phyloP scores from a whole-genome alignment of 2,113 vertebrate genomes.

The Saccopteryx bilineata region DNA sequence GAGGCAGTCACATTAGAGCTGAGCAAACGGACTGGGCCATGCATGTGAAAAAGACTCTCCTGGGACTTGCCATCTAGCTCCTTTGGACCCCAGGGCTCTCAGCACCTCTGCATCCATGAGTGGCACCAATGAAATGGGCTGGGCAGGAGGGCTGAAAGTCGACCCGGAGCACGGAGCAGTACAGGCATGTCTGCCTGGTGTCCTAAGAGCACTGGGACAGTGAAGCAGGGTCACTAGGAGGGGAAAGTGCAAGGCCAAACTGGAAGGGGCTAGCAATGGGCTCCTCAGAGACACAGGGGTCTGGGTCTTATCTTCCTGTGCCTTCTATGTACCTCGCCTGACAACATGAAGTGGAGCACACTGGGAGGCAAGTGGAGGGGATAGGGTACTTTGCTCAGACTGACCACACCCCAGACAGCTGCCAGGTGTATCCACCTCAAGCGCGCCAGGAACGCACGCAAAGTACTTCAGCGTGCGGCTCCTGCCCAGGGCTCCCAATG shows the following conservation, averaged over 20 bases:
- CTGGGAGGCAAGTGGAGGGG: neutral
- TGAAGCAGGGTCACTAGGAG: neutral
- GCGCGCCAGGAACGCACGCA: neutral
- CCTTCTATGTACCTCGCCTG: neutral
- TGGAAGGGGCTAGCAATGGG: neutral
- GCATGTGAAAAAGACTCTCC: neutral
- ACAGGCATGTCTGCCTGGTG: neutral
- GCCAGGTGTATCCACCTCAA: rapidly evolving
- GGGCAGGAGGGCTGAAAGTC: neutral
- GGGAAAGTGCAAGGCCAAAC: neutral
- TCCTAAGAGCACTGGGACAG: neutral
- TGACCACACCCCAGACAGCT: neutral
- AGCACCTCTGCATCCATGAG: neutral
- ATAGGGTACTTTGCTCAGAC: rapidly evolving
- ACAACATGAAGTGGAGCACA: neutral
- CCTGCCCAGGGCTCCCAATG: rapidly evolving
- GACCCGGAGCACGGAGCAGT: neutral
- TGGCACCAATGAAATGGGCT: neutral
- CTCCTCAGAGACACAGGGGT: neutral
- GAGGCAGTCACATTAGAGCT: neutral
- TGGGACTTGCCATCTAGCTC: neutral
- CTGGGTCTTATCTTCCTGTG: neutral
- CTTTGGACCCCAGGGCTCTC: neutral
- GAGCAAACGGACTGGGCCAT: neutral
- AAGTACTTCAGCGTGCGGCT: neutral